Evolutionary conservation across 2,113 vertebrate species (phyloP), one percentile per base, ranked within the genome.

Genomic region (Numenius arquata): DNA sequence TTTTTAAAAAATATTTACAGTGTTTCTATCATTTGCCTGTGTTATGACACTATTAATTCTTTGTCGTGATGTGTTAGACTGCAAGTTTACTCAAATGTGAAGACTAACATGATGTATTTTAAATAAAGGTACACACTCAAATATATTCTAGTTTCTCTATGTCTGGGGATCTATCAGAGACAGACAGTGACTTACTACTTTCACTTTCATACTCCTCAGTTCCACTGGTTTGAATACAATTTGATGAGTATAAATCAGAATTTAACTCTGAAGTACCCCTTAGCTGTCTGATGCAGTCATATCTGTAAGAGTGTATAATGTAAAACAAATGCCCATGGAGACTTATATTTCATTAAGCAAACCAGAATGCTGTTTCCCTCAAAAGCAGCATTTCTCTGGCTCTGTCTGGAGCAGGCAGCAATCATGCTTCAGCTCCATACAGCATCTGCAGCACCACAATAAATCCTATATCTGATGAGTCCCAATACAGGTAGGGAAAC

Each of bases 1-100:
- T 84, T 92, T 71, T 52, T 15, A 71, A 91, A 86, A 95, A 84
- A 29, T 94, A 85, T 65, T 95, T 85, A 25, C 13, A 63, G 17
- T 55, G 13, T 85, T 86, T 95, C 59, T 77, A 34, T 83, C 11
- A 32, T 74, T 88, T 81, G 12, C 29, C 67, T 73, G 9, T 86
- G 40, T 73, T 91, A 63, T 83, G 71, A 73, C 59, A 83, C n/a
- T 61, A 34, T 62, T 93, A 93, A 88, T 88, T 91, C n/a, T 85
- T 68, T 85, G 67, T 81, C 68, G 17, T 73, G 61, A 58, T 93
- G 29, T 0, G 4, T 66, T 93, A 88, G n/a, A 86, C 23, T 85
- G 36, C 34, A 87, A 78, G 62, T 88, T 91, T 84, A 81, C 41
- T 89, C 23, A 61, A 89, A 91, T 67, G 41, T 63, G 29, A 22